Base-by-base conservation (phyloP, 92 coral and sea anemone species). In the Siderastrea siderea region DNA sequence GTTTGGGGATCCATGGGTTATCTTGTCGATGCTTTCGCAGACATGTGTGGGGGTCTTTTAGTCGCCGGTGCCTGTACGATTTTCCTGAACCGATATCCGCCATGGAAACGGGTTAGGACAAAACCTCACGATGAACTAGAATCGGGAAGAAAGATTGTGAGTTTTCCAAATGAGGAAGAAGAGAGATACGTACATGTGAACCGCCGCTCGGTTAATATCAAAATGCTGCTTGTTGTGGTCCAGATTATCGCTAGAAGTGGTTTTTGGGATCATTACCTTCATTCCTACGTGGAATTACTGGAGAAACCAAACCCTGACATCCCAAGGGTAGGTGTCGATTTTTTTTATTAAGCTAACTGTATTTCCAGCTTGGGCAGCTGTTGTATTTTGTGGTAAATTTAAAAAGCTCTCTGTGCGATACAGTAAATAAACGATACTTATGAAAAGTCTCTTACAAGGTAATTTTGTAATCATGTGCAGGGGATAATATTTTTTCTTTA, bases 1-100 rank as follows among this genome's bases (percentile, higher is more conserved):
- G 99, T 95, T 19, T 96, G 98, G 95, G 99, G 99, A 0, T 88
- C 99, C 1, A 85, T 94, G 79, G 99, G 99, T 4, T 96, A 96
- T 71, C 70, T 96, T 44, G 77, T 96, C 10, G 99, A 96, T 54
- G 99, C 99, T 11, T 90, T 92, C 60, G 93, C 98, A 1, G 99
- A 96, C 55, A 81, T 95, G 80, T 86, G 92, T 54, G 99, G 99
- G 2, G 97, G 98, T 59, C 78, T 96, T 71, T 72, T 96, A 17
- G 84, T 93, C 8, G 93, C 95, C 4, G 45, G 81, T 3, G 94
- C 96, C 1, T 96, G 98, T 84, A 85, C 94, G 2, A 67, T 95
- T 49, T 96, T 94, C 26, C 91, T 96, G 11, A 77, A 86, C 14
- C 95, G 93, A 47, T 92, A 76, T 72, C 98, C 93, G 5, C 99